Percentiles rank a stretch among this genome's conserved stretches.
These are phyloP conservation scores for Araneus ventricosus DNA, from an alignment of 1,140 invertebrate species.

Conservation along the genomic window DNA sequence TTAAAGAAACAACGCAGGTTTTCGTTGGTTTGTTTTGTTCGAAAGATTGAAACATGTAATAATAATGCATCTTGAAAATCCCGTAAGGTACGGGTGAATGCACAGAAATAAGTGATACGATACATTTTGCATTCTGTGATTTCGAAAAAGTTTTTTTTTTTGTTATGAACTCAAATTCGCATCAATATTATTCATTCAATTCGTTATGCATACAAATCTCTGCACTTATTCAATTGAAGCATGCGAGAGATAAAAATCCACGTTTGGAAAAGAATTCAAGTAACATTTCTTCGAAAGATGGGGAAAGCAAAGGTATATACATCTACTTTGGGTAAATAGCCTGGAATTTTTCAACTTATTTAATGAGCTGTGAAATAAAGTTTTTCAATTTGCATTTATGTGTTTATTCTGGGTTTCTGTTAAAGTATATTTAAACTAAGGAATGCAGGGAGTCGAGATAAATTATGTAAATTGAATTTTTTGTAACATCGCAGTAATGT, in stretches of 20 bases:
- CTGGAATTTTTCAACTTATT: not conserved
- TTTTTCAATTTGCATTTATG: slow-evolving; percentile 17
- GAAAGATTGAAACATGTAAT: not conserved
- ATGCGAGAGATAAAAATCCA: not conserved
- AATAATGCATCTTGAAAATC: not conserved
- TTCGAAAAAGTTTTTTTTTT: not conserved
- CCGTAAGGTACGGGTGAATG: not conserved
- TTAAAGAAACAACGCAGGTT: not conserved
- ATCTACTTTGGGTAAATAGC: slow-evolving; percentile 4
- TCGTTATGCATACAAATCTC: not conserved
- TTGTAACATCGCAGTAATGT: not conserved
- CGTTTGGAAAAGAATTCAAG: not conserved
- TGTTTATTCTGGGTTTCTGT: not conserved
- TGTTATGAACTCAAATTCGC: not conserved
- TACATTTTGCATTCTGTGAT: not conserved
- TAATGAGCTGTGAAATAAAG: slow-evolving; percentile 22
- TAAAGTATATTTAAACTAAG: slow-evolving; percentile 19
- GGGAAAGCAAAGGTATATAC: not conserved
- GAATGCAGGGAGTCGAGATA: not conserved
- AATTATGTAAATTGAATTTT: slow-evolving; percentile 1
- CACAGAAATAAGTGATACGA: slow-evolving; percentile 44
- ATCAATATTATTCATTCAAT: slow-evolving; percentile 32
- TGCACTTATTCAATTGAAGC: slow-evolving; percentile 1
- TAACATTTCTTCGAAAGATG: not conserved
- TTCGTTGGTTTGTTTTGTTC: not conserved